Conservation (phyloP, 2,113 vertebrate genomes). For the Heterocephalus glaber region DNA sequence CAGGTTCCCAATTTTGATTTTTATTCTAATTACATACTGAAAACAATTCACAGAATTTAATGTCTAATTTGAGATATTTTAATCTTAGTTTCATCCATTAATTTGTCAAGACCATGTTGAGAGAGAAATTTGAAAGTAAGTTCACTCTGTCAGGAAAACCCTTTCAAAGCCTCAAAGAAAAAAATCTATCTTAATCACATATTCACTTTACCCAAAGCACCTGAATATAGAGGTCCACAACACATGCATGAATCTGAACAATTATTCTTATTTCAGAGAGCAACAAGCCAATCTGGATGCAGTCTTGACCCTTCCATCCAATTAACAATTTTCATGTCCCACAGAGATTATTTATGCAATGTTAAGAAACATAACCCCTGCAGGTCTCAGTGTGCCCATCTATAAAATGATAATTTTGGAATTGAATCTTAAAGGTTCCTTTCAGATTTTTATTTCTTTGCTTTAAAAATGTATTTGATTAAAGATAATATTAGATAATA, state of each 20-base stretch:
- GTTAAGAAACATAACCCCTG: not conserved
- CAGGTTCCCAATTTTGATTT: constrained; percentile 81
- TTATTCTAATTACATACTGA: constrained; percentile 81
- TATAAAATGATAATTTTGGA: not conserved
- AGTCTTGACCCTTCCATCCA: not conserved
- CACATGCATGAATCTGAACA: not conserved
- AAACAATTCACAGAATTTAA: constrained; percentile 81
- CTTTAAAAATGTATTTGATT: not conserved
- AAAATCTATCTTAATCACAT: constrained; percentile 75
- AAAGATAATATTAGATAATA: not conserved
- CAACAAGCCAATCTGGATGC: not conserved
- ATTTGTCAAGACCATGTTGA: constrained; percentile 78
- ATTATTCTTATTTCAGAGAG: not conserved
- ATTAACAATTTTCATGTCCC: not conserved
- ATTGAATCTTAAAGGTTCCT: not conserved
- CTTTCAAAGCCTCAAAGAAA: constrained; percentile 63
- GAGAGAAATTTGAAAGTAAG: constrained; percentile 75
- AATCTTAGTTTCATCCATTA: constrained; percentile 80
- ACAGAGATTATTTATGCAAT: not conserved
- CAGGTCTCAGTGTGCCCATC: not conserved
- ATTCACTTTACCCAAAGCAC: constrained; percentile 69
- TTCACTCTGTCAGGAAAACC: constrained; percentile 74
- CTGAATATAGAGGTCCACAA: constrained; percentile 65
- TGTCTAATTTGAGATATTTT: constrained; percentile 73
- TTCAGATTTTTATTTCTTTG: not conserved